A percentile compares a stretch with the other conserved stretches of the same genome.
These are phyloP conservation scores for Chironomus riparius DNA, from an alignment of 2,888 invertebrate genomes.

Conservation along the genomic window DNA sequence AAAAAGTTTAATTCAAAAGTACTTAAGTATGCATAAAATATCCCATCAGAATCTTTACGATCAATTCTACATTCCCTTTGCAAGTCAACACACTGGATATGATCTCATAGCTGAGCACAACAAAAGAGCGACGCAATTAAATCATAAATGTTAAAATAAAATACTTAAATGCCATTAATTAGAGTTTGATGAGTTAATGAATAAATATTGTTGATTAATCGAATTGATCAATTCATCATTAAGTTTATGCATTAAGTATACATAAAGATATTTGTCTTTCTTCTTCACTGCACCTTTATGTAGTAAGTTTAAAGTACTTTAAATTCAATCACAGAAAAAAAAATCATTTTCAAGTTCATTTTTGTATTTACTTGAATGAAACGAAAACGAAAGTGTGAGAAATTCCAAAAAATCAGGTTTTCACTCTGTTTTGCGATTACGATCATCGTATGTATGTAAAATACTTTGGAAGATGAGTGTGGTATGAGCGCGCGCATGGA, in stretches of 20 bases:
- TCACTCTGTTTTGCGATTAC: background rate
- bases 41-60: no score
- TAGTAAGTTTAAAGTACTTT: background rate
- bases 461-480: background rate
- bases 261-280: background rate
- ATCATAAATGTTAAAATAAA: no score
- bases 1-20: no score
- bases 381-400: constrained; percentile 7
- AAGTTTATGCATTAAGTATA: background rate
- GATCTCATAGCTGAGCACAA: no score
- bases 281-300: background rate
- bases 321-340: background rate
- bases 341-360: background rate
- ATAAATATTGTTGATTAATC: background rate
- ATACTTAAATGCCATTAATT: background rate
- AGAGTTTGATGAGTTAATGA: background rate
- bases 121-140: no score
- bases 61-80: no score
- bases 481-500: background rate
- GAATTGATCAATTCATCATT: background rate
- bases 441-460: background rate
- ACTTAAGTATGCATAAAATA: no score
- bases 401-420: background rate
- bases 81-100: no score
- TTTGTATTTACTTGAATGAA: background rate